Evolutionary conservation across 2,888 invertebrate species (phyloP), one percentile per base, ranked within the genome.

Genomic region (Ptycholaimellus sp.): DNA sequence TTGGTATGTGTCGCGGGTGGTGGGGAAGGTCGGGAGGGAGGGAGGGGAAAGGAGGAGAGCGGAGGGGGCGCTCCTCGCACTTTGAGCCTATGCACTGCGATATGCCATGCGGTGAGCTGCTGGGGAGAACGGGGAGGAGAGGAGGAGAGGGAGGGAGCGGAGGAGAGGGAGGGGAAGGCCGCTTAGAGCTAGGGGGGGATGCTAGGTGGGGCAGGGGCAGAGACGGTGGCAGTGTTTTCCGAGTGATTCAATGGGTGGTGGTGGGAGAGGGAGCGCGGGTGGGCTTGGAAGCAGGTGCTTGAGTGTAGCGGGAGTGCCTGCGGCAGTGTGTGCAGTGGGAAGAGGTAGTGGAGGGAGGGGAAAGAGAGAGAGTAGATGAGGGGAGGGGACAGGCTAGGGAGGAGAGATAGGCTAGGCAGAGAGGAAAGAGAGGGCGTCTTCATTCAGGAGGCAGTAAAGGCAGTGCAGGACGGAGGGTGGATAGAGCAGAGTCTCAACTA

Each of bases 21-120:
- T n/a, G n/a, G n/a, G n/a, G n/a, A n/a, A n/a, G n/a, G n/a, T n/a
- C 29, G 31, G 41, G 33, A 32, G 22, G 16, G 38, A 34, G 39
- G 41, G 35, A 35, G 34, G 35, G 35, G 40, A 41, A 36, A 38
- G 38, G 25, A 35, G 37, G 39, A 34, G 36, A 33, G 37, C 33
- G 32, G 33, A 35, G 36, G 23, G 33, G 34, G 37, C 27, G 33
- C 39, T 41, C 36, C 35, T 34, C 33, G 25, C 33, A 11, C 29
- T 21, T 30, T 21, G 17, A 32, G 30, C 36, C n/a, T 25, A 29
- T 27, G 31, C 33, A 34, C 27, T 18, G 30, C 27, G 19, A 25
- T 21, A 11, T 30, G 33, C 30, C 40, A 33, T 30, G 37, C 38
- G 35, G 30, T 29, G 25, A 18, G 21, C 19, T 14, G 30, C 34